Conservation (phyloP, 2,888 invertebrate genomes). For the Ichneumoninae sp. region DNA sequence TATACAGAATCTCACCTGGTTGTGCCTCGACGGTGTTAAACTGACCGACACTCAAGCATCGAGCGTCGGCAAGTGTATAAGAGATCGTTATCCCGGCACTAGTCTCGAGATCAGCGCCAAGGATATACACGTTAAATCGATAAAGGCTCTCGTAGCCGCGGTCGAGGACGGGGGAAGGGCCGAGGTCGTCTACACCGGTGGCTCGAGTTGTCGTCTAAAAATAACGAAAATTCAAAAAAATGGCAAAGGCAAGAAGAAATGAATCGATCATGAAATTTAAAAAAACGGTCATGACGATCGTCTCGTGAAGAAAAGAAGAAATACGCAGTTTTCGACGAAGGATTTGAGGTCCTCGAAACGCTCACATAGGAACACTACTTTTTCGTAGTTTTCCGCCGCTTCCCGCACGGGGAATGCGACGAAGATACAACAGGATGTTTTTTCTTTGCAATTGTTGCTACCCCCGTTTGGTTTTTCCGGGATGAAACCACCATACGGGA, state of each 20-base stretch:
- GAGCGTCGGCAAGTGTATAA: constrained; percentile 81
- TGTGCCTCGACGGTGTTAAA: constrained; percentile 82
- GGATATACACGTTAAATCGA: constrained; percentile 80
- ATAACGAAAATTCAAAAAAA: constrained; percentile 79
- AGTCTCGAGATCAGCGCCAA: constrained; percentile 82
- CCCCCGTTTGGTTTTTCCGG: neutral
- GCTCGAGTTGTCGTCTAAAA: constrained; percentile 79
- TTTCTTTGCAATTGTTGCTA: constrained; percentile 20
- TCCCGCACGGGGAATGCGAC: neutral
- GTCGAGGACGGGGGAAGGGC: constrained; percentile 82
- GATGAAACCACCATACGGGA: neutral
- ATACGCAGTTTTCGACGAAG: constrained; percentile 20
- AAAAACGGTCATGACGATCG: constrained; percentile 27
- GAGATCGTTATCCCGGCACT: constrained; percentile 82
- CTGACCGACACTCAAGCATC: constrained; percentile 80
- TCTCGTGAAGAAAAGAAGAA: constrained; percentile 15
- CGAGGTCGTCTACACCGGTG: constrained; percentile 81
- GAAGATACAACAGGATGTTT: neutral
- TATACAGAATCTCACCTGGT: constrained; percentile 81
- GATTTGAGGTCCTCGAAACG: neutral
- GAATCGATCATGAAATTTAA: constrained; percentile 28
- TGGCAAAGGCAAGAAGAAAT: constrained; percentile 74
- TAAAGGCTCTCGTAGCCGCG: constrained; percentile 81
- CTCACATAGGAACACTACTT: neutral
- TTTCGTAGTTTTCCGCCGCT: neutral